Evolutionary conservation across 2,113 vertebrate genomes (phyloP).

Genomic region (Noctilio leporinus): DNA sequence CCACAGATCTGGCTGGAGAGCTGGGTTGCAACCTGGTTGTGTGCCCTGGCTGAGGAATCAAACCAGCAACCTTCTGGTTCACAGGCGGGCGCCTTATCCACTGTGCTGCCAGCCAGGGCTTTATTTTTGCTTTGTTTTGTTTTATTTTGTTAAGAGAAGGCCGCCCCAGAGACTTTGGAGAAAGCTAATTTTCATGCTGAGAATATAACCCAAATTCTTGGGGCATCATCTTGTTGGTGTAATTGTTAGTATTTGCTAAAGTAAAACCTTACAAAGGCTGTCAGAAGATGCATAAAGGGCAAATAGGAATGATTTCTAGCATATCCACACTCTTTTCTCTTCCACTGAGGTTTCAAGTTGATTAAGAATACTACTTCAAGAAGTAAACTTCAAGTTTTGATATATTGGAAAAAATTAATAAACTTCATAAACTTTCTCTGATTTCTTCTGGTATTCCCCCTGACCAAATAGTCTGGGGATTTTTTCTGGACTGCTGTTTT

Average conservation of each 20-base stretch:
- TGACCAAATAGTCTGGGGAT: neutral
- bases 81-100: too few species aligned
- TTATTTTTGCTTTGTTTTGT: constrained; percentile 5
- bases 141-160: neutral
- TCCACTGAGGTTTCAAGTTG: neutral
- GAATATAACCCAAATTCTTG: neutral
- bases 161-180: neutral
- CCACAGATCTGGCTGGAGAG: too few species aligned
- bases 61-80: too few species aligned
- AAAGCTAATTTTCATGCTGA: neutral
- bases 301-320: neutral
- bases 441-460: neutral
- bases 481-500: neutral
- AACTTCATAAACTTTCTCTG: neutral
- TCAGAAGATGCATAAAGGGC: neutral
- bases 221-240: neutral
- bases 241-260: neutral
- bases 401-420: neutral
- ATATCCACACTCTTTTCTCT: neutral
- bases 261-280: neutral
- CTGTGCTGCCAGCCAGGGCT: too few species aligned
- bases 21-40: too few species aligned
- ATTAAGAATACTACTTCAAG: neutral
- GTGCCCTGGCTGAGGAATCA: too few species aligned
- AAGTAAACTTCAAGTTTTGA: neutral